phyloP scores from a whole-genome alignment of 1,140 invertebrate genomes.

The Aphelenchoides fujianensis region DNA sequence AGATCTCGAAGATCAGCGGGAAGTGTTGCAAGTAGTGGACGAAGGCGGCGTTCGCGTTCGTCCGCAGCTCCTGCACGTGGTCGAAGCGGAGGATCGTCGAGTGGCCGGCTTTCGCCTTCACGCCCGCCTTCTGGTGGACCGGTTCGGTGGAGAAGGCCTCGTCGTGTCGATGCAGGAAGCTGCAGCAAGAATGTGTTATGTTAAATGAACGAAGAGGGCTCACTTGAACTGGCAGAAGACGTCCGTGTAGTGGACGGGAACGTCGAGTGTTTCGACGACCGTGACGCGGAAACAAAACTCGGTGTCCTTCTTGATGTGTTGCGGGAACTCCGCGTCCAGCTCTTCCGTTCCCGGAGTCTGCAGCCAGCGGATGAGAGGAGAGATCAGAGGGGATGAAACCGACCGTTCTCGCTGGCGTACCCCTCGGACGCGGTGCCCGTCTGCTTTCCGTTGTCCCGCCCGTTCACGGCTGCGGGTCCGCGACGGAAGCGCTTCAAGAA shows the following conservation, averaged over 20 bases:
- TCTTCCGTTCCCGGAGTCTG: conserved; percentile 64
- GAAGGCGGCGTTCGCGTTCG: conserved; percentile 90
- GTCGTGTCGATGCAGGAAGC: conserved; percentile 93
- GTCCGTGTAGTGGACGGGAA: conserved; percentile 91
- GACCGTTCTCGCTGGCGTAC: neutral
- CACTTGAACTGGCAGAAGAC: conserved; percentile 99
- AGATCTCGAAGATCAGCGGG: conserved; percentile 96
- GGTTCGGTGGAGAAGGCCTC: conserved; percentile 99
- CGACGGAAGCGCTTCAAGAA: conserved; percentile 42
- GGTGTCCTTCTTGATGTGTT: conserved; percentile 79
- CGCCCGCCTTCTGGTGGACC: conserved; percentile 74
- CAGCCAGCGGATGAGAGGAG: neutral
- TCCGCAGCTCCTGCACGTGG: conserved; percentile 92
- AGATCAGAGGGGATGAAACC: conserved; percentile 5
- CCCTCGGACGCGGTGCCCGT: neutral
- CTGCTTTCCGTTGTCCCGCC: neutral
- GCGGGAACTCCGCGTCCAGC: conserved; percentile 70
- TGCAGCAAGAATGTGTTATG: conserved; percentile 64
- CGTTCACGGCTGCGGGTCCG: neutral
- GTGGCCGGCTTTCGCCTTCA: conserved; percentile 15
- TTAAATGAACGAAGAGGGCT: conserved; percentile 64
- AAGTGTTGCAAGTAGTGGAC: conserved; percentile 94
- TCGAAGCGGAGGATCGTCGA: conserved; percentile 84
- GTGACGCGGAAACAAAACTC: conserved; percentile 96
- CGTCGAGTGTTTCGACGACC: conserved; percentile 87